Conservation (phyloP, 2,113 vertebrate species). For the Aphyosemion australe region DNA sequence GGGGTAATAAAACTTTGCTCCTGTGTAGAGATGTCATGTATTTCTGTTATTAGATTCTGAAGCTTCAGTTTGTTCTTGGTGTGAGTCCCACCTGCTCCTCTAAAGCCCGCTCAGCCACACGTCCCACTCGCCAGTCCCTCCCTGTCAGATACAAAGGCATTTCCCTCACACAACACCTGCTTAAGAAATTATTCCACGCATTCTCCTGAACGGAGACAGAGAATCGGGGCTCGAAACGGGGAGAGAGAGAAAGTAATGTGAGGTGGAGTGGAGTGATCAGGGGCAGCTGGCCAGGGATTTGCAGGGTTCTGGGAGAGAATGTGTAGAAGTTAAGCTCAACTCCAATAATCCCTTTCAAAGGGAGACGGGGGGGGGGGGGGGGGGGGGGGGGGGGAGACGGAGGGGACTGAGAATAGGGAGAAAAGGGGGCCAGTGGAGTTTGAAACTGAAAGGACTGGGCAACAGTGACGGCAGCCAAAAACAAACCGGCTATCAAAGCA, state of each 20-base stretch:
- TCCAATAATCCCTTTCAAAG: constrained; percentile 72
- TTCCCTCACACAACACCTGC: constrained; percentile 71
- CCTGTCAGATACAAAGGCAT: constrained; percentile 50
- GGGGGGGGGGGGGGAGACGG: constrained; percentile 32
- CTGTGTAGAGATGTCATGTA: constrained; percentile 12
- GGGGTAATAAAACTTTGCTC: constrained; percentile 32
- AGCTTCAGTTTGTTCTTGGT: constrained; percentile 15
- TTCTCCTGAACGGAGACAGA: constrained; percentile 61
- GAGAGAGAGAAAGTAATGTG: constrained; percentile 30
- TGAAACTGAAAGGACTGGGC: constrained; percentile 39
- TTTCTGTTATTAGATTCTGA: neutral
- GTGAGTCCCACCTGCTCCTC: constrained; percentile 67
- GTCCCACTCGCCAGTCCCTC: constrained; percentile 22
- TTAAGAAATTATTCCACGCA: constrained; percentile 77
- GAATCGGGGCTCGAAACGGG: constrained; percentile 31
- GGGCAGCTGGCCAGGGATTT: constrained; percentile 73
- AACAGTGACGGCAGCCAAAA: constrained; percentile 64
- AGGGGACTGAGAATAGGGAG: constrained; percentile 8
- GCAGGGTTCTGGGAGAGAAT: constrained; percentile 67
- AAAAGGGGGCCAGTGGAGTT: constrained; percentile 21
- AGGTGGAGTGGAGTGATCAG: constrained; percentile 66
- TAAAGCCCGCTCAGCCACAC: constrained; percentile 49
- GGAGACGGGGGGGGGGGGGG: constrained; percentile 41
- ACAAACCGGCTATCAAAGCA: constrained; percentile 46
- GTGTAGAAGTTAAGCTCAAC: constrained; percentile 66